Conservation (phyloP, 1,140 invertebrate species). For the Drosophila varians region DNA sequence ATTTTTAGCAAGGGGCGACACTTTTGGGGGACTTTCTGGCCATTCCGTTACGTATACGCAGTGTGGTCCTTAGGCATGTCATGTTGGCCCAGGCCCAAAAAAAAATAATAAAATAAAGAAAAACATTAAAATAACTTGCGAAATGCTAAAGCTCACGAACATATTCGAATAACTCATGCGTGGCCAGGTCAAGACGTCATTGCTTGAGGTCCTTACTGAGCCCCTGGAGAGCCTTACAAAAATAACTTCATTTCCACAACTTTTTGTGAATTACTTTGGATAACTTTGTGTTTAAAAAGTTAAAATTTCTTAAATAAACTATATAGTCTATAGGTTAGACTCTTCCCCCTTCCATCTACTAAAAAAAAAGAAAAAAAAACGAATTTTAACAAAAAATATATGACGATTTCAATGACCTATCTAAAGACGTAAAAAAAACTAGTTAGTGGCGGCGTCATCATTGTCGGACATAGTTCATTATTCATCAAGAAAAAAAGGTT, state of each 20-base stretch:
- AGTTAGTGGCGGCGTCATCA: constrained; percentile 40
- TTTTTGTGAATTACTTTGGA: background rate
- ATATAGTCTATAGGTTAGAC: too few species aligned
- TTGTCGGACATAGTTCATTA: constrained; percentile 41
- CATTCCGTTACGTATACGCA: constrained; percentile 38
- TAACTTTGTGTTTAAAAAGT: too few species aligned
- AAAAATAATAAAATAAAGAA: constrained; percentile 4
- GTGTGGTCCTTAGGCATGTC: constrained; percentile 36
- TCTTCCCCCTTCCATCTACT: background rate
- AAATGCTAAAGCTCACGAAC: constrained; percentile 54
- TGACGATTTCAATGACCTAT: constrained; percentile 42
- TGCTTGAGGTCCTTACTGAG: constrained; percentile 1
- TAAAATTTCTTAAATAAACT: too few species aligned
- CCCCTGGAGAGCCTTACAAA: constrained; percentile 5
- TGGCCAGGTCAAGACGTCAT: constrained; percentile 46
- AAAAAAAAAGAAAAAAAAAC: background rate
- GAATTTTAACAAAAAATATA: background rate
- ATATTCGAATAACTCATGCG: constrained; percentile 50
- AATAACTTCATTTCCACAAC: background rate
- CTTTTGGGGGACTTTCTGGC: constrained; percentile 23
- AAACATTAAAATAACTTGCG: constrained; percentile 44
- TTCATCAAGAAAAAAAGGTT: constrained; percentile 34
- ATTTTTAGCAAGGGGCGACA: constrained; percentile 33
- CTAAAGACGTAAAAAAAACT: constrained; percentile 31
- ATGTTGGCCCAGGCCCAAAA: constrained; percentile 34